Conservation (phyloP, 2,888 invertebrate genomes). For the Oscheius sp. region DNA sequence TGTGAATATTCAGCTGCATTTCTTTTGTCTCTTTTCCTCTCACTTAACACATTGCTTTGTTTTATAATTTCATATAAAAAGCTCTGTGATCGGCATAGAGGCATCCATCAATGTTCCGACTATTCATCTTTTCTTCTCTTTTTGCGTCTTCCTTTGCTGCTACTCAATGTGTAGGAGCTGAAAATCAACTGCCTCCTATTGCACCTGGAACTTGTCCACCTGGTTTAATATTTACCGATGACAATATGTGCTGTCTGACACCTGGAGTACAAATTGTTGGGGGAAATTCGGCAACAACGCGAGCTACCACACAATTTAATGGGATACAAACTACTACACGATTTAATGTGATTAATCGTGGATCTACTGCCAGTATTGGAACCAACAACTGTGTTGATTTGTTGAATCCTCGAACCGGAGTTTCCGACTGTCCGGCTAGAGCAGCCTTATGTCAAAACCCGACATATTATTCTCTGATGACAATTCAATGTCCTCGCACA, state of each 20-base stretch:
- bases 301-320: background rate
- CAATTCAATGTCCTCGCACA: too few relatives aligned
- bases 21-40: background rate
- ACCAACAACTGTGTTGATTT: background rate
- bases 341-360: background rate
- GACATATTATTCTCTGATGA: too few relatives aligned
- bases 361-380: background rate
- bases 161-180: background rate
- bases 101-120: background rate
- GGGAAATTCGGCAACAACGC: background rate
- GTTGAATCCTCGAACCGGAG: background rate
- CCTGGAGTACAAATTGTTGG: background rate
- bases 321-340: too few relatives aligned
- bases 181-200: background rate
- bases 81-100: background rate
- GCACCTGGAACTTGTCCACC: background rate
- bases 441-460: too few relatives aligned
- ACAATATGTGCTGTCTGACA: background rate
- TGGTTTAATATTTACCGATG: background rate
- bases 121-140: background rate
- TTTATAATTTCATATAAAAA: background rate
- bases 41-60: background rate
- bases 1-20: background rate
- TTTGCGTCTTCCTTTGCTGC: background rate
- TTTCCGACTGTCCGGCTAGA: slow-evolving; percentile 9